Conservation (phyloP, 2,113 vertebrate genomes). For the Labeo rohita region DNA sequence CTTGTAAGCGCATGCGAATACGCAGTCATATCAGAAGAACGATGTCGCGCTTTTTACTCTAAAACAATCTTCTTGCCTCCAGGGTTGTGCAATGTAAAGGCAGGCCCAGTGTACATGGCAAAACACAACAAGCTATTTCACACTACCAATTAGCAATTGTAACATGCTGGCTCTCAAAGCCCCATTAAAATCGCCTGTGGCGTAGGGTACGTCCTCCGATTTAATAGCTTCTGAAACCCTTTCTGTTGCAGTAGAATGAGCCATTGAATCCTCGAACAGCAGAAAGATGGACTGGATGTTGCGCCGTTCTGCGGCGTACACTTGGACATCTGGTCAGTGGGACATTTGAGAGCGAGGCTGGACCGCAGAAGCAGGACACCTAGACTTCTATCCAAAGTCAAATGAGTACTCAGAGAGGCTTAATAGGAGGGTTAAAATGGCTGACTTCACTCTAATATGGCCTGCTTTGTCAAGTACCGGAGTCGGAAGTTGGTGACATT, state of each 20-base stretch:
- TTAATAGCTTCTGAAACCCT: constrained; percentile 45
- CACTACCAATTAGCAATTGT: constrained; percentile 52
- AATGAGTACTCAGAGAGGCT: constrained; percentile 45
- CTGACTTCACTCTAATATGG: constrained; percentile 40
- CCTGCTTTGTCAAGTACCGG: constrained; percentile 24
- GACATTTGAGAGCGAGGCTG: constrained; percentile 50
- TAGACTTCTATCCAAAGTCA: constrained; percentile 47
- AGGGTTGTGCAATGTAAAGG: constrained; percentile 42
- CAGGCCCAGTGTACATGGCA: constrained; percentile 41
- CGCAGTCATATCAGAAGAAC: constrained; percentile 36
- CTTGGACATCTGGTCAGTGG: constrained; percentile 55
- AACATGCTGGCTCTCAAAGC: constrained; percentile 50
- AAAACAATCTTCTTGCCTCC: constrained; percentile 41
- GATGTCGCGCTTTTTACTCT: constrained; percentile 24
- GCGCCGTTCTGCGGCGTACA: constrained; percentile 31
- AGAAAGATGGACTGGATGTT: constrained; percentile 47
- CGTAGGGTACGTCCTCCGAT: constrained; percentile 37
- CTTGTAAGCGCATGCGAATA: constrained; percentile 15
- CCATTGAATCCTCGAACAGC: constrained; percentile 41
- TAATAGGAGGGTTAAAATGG: constrained; percentile 38
- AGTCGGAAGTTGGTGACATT: constrained; percentile 38
- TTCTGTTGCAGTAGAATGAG: constrained; percentile 44
- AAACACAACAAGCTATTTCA: constrained; percentile 52
- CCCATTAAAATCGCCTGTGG: constrained; percentile 47
- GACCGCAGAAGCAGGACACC: constrained; percentile 36